Evolutionary conservation across 1,140 invertebrate genomes (phyloP), one percentile per base, ranked within the genome.

Genomic region (Holotrichia oblita): DNA sequence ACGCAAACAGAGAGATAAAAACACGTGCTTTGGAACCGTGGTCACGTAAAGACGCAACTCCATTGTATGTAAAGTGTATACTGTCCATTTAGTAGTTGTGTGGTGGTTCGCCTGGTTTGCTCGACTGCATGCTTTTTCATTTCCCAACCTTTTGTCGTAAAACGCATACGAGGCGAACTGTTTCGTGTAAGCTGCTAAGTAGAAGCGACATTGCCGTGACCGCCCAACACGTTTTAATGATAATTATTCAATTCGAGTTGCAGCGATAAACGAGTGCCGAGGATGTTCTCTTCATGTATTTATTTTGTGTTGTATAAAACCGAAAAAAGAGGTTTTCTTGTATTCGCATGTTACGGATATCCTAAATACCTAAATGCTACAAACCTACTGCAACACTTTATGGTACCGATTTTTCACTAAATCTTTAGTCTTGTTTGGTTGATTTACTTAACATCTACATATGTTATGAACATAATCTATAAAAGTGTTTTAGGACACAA

Each of bases 1-100:
- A 55, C 48, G 48, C 48, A 55, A 55, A 55, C 27, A 34, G 61
- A 69, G 22, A 69, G 74, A 83, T 83, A 83, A 83, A 83, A 83
- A 84, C 81, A 81, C 74, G 76, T 77, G 80, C 83, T 84, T 69
- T 81, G 79, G 81, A 82, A 84, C 80, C 79, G 80, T 78, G 83
- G 83, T 84, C 83, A 83, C 83, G 82, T 84, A 84, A 81, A 80
- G 74, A 83, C 80, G 82, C 81, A 82, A 82, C 79, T 84, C 83
- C 83, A 84, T 84, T 84, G 83, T 84, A 84, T 84, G 83, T 84
- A 84, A 84, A 84, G 22, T 69, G 24, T 69, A 10, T 69, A 69
- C 4, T 24, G 22, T 24, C 61, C 22, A 20, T 10, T 34, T 27
- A 24, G 27, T 34, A 24, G 59, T 9, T 24, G 61, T 34, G 22